Percentiles rank a stretch among this genome's conserved stretches.
Evolutionary conservation across 2,888 invertebrate genomes (phyloP).

Genomic region (Ametastegia equiseti): DNA sequence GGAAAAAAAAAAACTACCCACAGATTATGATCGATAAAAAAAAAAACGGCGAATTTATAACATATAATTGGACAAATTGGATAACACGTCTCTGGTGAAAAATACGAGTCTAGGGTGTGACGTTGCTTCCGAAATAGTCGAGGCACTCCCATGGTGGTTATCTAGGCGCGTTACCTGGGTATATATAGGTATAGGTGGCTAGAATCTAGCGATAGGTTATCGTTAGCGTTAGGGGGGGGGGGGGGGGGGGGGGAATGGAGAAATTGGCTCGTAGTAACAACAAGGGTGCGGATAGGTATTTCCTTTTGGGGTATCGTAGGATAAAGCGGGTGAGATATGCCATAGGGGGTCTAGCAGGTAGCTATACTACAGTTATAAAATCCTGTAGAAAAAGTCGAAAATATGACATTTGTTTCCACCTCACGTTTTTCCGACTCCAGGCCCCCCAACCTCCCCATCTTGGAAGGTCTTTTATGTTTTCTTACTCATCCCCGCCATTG

Average conservation of each 20-base stretch:
- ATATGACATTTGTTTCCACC: slow-evolving; percentile 36
- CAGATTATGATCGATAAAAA: neutral
- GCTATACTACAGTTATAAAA: neutral
- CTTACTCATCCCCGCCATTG: slow-evolving; percentile 19
- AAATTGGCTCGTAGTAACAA: neutral
- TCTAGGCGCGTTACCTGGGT: neutral
- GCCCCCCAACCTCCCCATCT: neutral
- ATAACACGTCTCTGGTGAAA: neutral
- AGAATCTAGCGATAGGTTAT: slow-evolving; percentile 25
- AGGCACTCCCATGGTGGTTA: slow-evolving; percentile 5
- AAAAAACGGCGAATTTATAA: neutral
- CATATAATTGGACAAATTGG: neutral
- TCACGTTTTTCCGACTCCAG: slow-evolving; percentile 1
- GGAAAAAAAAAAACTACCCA: neutral
- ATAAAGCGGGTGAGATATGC: neutral
- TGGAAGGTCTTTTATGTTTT: slow-evolving; percentile 11
- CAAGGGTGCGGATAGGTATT: neutral
- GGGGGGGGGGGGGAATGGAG: too few species aligned
- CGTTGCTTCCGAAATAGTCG: slow-evolving; percentile 5
- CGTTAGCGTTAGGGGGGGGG: too few species aligned
- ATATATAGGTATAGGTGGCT: neutral
- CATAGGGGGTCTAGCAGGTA: neutral
- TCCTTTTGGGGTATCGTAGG: too few species aligned
- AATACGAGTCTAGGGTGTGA: slow-evolving; percentile 39
- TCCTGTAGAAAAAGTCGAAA: slow-evolving; percentile 17